Percentiles rank a stretch among this genome's conserved stretches.
phyloP scores from a whole-genome alignment of 2,113 vertebrate species.

The Theristicus caerulescens region DNA sequence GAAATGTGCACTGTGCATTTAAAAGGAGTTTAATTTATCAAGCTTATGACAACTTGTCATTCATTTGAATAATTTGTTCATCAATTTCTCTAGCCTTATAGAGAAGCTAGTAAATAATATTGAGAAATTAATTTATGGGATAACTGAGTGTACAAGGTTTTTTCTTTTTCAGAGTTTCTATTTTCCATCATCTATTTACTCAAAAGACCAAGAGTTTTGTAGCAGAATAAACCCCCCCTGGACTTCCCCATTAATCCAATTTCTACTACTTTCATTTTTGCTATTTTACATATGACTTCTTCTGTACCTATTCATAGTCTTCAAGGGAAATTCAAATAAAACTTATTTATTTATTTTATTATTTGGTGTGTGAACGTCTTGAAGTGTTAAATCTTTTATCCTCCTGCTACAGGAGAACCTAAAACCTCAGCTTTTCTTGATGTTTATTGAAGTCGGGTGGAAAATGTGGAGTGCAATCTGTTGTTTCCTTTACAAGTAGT shows the following conservation, averaged over 20 bases:
- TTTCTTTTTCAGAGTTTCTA: neutral
- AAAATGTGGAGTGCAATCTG: neutral
- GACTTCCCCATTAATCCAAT: neutral
- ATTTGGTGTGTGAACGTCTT: neutral
- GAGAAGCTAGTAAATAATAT: neutral
- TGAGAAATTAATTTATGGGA: neutral
- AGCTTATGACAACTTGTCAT: neutral
- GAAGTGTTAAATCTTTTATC: neutral
- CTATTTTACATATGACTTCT: fast-evolving
- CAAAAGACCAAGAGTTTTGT: neutral
- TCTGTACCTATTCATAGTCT: neutral
- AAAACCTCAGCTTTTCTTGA: neutral
- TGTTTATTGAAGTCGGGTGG: neutral
- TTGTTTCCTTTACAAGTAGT: neutral
- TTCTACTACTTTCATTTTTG: neutral
- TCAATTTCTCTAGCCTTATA: neutral
- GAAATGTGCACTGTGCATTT: neutral
- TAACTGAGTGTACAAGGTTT: neutral
- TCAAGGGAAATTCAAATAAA: neutral
- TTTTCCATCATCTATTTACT: neutral
- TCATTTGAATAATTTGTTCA: neutral
- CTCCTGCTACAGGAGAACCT: neutral
- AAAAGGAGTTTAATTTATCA: neutral
- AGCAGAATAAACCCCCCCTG: neutral
- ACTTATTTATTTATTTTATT: neutral